Base-by-base conservation (phyloP, 2,113 vertebrate species). In the Baryphthengus martii region DNA sequence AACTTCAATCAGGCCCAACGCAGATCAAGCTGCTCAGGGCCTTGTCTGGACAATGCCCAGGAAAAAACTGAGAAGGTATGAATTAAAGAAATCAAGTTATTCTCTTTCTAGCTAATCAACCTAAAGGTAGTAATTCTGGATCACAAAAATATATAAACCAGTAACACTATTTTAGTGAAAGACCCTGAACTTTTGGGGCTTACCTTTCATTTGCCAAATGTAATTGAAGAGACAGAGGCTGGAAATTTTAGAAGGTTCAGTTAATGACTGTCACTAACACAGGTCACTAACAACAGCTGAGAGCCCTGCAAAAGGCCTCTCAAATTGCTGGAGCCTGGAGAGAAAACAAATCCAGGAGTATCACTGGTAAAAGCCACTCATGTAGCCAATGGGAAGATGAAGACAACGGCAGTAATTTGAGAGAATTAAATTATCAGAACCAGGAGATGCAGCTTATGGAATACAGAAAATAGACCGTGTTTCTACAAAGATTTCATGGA, bases 301-400 rank as follows among this genome's bases (percentile, higher is more conserved):
- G 89, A 94, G 47, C 45, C 74, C 47, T 82, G 74, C 31, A 85
- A 89, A 95, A 72, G 10, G 52, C 44, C 45, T 44, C 20, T 91
- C 26, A 33, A 74, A 73, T 25, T 3, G 4, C 62, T 70, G 47
- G 20, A 86, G 63, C 59, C 13, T 15, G 29, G 10, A 72, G 35
- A 61, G 25, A 49, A 19, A 84, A 74, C 37, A 82, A 91, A 75
- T 68, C 33, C 44, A 71, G 52, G 35, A 50, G 3, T 50, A 17
- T 17, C 42, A 79, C 14, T 31, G 14, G 59, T 62, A 65, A 77
- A 84, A 67, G 29, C 47, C 84, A 87, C 21, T 49, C 72, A 55
- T 45, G 76, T 37, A 68, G 17, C 50, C 53, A 70, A 28, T 0
- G 18, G 25, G 56, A 90, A 90, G 42, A 89, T 50, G 10, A 87